A percentile compares a stretch with the other conserved stretches of the same genome.
phyloP scores from a whole-genome alignment of 2,113 vertebrate species.

The Callocephalon fimbriatum region DNA sequence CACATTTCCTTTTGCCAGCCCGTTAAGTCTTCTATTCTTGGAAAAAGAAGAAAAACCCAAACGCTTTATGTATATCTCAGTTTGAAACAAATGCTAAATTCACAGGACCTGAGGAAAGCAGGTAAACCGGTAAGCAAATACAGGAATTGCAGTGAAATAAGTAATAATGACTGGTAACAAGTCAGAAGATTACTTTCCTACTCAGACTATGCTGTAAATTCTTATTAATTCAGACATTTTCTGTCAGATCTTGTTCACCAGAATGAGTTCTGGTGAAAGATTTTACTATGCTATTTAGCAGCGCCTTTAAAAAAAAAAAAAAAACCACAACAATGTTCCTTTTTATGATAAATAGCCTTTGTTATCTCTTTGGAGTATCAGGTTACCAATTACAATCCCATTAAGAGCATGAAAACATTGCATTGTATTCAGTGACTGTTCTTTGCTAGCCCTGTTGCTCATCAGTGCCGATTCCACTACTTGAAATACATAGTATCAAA shows the following conservation, averaged over 20 bases:
- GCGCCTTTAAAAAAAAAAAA: neutral
- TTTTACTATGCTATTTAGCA: neutral
- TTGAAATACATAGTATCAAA: neutral
- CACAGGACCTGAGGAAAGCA: neutral
- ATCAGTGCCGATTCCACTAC: neutral
- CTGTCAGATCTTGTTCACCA: neutral
- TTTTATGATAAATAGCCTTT: slow-evolving; percentile 2
- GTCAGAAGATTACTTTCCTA: neutral
- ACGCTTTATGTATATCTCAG: neutral
- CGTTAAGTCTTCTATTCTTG: neutral
- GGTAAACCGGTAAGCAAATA: neutral
- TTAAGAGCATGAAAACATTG: neutral
- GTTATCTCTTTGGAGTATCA: slow-evolving; percentile 13
- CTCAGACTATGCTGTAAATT: neutral
- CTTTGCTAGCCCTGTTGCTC: neutral
- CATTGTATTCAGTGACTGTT: neutral
- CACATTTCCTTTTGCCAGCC: neutral
- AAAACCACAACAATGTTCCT: neutral
- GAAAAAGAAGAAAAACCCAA: neutral
- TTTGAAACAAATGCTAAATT: neutral
- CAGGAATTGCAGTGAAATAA: neutral
- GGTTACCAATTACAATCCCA: slow-evolving; percentile 8
- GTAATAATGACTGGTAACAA: neutral
- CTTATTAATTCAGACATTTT: neutral
- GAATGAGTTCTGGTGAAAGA: neutral